Evolutionary conservation across 2,113 vertebrate species (phyloP), one percentile per base, ranked within the genome.

Genomic region (Cyprinodon variegatus): DNA sequence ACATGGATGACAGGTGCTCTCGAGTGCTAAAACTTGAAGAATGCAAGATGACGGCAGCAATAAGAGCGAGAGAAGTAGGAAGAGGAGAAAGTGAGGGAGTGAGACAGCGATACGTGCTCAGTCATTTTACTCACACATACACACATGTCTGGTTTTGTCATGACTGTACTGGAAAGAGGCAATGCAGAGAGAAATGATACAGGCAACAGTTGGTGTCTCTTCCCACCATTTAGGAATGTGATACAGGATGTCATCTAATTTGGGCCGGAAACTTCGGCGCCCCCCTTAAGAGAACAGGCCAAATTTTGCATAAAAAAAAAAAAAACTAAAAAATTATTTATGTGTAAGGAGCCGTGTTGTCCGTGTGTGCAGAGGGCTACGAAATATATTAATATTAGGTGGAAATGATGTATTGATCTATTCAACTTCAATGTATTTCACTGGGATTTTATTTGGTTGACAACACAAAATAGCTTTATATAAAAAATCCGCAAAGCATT

Each of bases 21-120:
- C 40, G 70, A 83, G 79, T 71, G 71, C 69, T 57, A 75, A 85
- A 72, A 70, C 81, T 77, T 46, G 2, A 70, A 75, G 65, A 79
- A 81, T 46, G 70, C 82, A 57, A 74, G 71, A 67, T 11, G 71
- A 29, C 5, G 12, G 67, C 5, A 37, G 50, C 73, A 59, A 70
- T 71, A 75, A 80, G 41, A 39, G 22, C 5, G 50, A 74, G 61
- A 62, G n/a, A 66, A 62, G 20, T 63, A 69, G 67, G 38, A 36
- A 78, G 60, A 59, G 79, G 84, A 83, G 88, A 89, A 89, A 88
- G 89, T 89, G 87, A 79, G 61, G 76, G 69, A 72, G 65, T 68
- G 60, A 78, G 62, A 74, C 46, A 37, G 20, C n/a, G 22, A 39
- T 61, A 45, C 40, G 50, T 12, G 14, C 75, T 67, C 82, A 83